Evolutionary conservation across 2,888 invertebrate genomes (phyloP).

Genomic region (Cremastinae sp.): DNA sequence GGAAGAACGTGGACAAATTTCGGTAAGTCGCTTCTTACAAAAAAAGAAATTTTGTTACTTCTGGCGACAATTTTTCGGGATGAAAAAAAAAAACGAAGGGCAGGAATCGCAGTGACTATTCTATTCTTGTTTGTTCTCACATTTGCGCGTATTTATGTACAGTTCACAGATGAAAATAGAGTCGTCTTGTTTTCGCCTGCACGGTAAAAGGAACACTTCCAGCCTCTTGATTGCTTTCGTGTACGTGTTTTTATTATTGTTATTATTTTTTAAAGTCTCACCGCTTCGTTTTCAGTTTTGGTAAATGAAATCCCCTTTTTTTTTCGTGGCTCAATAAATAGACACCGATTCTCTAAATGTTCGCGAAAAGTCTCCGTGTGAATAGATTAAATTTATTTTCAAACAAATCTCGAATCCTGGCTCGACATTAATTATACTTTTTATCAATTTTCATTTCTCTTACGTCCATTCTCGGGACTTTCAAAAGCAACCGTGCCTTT

Average conservation of each 20-base stretch:
- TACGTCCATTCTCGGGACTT: neutral
- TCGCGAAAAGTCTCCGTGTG: slow-evolving; percentile 25
- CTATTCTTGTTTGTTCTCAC: slow-evolving; percentile 17
- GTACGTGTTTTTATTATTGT: slow-evolving; percentile 8
- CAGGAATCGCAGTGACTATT: neutral
- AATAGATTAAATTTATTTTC: slow-evolving; percentile 13
- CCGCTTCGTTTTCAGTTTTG: slow-evolving; percentile 1
- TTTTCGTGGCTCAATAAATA: slow-evolving; percentile 26
- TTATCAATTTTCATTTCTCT: neutral
- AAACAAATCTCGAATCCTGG: slow-evolving; percentile 6
- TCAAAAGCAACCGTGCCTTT: neutral
- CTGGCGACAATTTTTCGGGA: neutral
- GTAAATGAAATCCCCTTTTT: slow-evolving; percentile 2
- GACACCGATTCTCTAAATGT: slow-evolving; percentile 53
- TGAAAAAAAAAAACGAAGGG: slow-evolving; percentile 4
- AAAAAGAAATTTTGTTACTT: neutral
- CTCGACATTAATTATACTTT: slow-evolving; percentile 11
- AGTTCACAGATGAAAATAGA: slow-evolving; percentile 57
- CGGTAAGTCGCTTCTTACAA: neutral
- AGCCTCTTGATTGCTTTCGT: slow-evolving; percentile 44
- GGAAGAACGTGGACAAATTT: slow-evolving; percentile 13
- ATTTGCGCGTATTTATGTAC: slow-evolving; percentile 61
- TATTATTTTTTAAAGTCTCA: neutral
- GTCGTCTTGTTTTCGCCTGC: slow-evolving; percentile 35
- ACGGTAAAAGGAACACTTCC: slow-evolving; percentile 42